phyloP scores from a whole-genome alignment of 2,888 invertebrate genomes.

The Ceriagrion tenellum region DNA sequence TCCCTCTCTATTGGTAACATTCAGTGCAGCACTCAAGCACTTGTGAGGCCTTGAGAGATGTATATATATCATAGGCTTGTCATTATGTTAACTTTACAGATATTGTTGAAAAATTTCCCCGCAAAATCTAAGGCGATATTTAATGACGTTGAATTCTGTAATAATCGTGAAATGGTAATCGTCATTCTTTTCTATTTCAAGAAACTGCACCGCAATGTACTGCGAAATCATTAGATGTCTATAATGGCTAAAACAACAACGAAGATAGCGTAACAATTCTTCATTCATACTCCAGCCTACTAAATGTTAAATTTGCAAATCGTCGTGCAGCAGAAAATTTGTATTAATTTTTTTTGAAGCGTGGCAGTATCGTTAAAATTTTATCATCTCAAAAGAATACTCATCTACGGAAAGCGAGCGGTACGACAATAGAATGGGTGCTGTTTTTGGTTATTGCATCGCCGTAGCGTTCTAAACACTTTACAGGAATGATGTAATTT shows the following conservation, averaged over 20 bases:
- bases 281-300: too few species aligned
- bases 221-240: not conserved
- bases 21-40: not conserved
- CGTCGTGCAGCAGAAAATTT: not conserved
- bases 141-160: not conserved
- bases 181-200: not conserved
- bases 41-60: not conserved
- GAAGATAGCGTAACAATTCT: too few species aligned
- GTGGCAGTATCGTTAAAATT: not conserved
- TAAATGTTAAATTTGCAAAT: not conserved
- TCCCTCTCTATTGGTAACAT: not conserved
- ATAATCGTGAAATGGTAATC: not conserved
- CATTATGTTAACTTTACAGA: not conserved
- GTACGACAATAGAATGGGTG: not conserved
- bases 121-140: not conserved
- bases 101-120: not conserved
- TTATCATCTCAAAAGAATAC: not conserved
- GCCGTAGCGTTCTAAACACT: not conserved
- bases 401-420: not conserved
- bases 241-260: too few species aligned
- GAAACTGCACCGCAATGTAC: not conserved
- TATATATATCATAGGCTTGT: not conserved
- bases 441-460: not conserved
- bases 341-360: not conserved
- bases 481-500: conserved; percentile 23